Evolutionary conservation across 2,888 invertebrate species (phyloP), one percentile per base, ranked within the genome.

Genomic region (Acrocyrtus sp.): DNA sequence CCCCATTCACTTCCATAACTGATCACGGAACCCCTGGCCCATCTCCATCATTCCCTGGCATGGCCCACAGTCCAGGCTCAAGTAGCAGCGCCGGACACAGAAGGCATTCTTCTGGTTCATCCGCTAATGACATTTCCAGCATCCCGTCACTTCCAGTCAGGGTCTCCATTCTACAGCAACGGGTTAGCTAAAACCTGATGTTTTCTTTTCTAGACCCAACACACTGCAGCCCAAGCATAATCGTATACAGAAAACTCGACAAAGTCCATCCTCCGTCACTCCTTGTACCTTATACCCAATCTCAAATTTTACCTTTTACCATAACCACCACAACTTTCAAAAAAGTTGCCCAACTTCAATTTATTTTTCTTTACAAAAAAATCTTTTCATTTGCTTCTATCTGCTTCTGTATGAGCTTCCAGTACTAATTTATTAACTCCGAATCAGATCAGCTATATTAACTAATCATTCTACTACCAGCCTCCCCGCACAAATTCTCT

Each of bases 131-230:
- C 85, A 87, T 88, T 85, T 87, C 88, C 85, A 87, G 86, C 82
- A 84, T 85, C 17, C 85, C 86, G 57, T 83, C 86, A 34, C 84
- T 85, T 74, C 87, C 89, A 84, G 88, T 89, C 83, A 87, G 89
- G 85, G 88, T 89, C 83, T 87, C 88, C 85, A 88, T 92, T 86
- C 90, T 94, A 85, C 93, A 92, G 85, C 91, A 92, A 87, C 90
- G 93, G 93, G 94, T 94, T 92, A 93, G 92, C 77, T 34, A 72
- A n/a, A n/a, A 74, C 73, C 74, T 74, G 74, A 77, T 67, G 72
- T 74, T 79, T 78, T 72, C 72, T 78, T 76, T 72, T 78, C 57
- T 68, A 68, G 65, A 61, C 56, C 61, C 67, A 63, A 45, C 67
- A 45, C 67, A 66, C 62, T 67, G 57, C 61, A 72, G 69, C 47